Conservation (phyloP, 2,797 vertebrate genomes). For the Sebastolobus altivelis region DNA sequence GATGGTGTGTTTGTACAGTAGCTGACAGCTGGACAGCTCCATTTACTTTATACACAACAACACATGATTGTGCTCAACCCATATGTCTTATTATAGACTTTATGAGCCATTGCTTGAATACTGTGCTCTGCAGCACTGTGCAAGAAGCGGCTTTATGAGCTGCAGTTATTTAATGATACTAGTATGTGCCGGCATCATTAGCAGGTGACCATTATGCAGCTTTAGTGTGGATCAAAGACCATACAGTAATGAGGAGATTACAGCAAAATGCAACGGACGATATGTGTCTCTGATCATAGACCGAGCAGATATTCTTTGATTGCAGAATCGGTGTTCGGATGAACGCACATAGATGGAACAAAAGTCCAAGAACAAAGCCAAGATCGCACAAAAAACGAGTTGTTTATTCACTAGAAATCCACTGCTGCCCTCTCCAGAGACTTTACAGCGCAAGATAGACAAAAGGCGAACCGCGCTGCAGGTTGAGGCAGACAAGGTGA, state of each 20-base stretch:
- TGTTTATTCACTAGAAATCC: constrained; percentile 40
- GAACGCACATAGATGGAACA: neutral
- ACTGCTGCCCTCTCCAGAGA: constrained; percentile 21
- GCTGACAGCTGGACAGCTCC: constrained; percentile 41
- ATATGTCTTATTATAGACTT: constrained; percentile 14
- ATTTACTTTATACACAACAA: constrained; percentile 28
- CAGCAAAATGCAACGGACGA: constrained; percentile 3
- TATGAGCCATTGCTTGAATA: neutral
- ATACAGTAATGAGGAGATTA: constrained; percentile 7
- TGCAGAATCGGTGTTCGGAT: neutral
- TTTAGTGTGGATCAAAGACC: neutral
- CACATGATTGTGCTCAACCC: constrained; percentile 16
- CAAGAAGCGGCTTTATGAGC: constrained; percentile 2
- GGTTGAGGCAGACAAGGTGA: constrained; percentile 18
- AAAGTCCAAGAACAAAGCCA: constrained; percentile 17
- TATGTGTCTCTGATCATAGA: neutral
- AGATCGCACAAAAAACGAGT: neutral
- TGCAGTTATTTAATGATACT: neutral
- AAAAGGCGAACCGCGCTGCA: constrained; percentile 36
- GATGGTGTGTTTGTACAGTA: constrained; percentile 8
- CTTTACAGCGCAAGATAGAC: neutral
- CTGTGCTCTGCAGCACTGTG: neutral
- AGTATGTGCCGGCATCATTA: neutral
- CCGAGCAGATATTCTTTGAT: constrained; percentile 8
- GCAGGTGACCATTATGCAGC: constrained; percentile 2